Evolutionary conservation across 2,888 invertebrate genomes (phyloP), one percentile per base, ranked within the genome.

Genomic region (Yponomeuta sedellus): DNA sequence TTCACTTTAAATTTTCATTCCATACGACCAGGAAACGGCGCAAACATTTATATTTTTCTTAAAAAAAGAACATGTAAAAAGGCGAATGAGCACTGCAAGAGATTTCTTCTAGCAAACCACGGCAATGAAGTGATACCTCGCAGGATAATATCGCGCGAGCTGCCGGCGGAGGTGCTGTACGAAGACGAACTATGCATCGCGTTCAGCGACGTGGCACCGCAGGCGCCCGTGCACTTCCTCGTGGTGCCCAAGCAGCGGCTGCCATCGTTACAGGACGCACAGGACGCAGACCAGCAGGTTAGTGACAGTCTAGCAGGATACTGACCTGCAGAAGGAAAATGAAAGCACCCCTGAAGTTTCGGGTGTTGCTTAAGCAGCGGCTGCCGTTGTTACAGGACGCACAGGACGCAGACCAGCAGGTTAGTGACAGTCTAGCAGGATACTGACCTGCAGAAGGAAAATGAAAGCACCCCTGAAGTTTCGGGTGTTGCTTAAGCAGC

Each of bases 401-500:
- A 1, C 92, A 92, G 56, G 80, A 77, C 0, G 93, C 92, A 73
- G 95, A 96, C 79, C 88, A 92, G 71, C 86, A 92, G 81, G 94
- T 94, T 75, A 74, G 74, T 75, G 25, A 1, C 3, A 69, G 64
- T 61, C 25, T 28, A 1, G 12, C n/a, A 4, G 20, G 16, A 3
- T 52, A 52, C 16, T 52, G 10, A 0, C 34, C 6, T 8, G 34
- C 8, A 34, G 34, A 34, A 34, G 5, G 34, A 34, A 34, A 8
- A 34, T 97, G 0, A 96, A 96, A 79, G 97, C 97, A 0, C 97
- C 97, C 0, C 93, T 94, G 0, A 97, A 97, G 83, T 96, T 97
- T 77, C 88, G 97, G 8, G 95, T 97, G 6, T 95, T 97, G 70
- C 97, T 97, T 0, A 96, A 96, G 79, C 92, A 93, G 71, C 88